Base-by-base conservation (phyloP, 2,797 vertebrate genomes). In the Paramormyrops hopkinsi region DNA sequence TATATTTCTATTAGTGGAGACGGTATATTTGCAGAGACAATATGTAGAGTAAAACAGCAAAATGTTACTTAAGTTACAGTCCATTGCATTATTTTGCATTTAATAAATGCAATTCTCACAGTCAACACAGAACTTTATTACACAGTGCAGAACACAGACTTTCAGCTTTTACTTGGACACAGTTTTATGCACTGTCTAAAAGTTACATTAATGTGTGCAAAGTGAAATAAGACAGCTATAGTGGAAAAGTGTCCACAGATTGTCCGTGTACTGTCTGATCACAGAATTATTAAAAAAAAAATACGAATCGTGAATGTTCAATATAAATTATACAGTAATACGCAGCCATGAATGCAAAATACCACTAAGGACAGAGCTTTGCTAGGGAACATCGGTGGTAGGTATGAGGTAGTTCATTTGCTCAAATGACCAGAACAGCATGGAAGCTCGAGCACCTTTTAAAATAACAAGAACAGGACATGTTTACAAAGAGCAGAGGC, bases 321-420 rank as follows among this genome's bases (percentile, higher is more conserved):
- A 22, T 7, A 86, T 86, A 91, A 91, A 2, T 90, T 82, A 91
- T 92, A 93, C 33, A 90, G 91, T 91, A 93, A 93, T 92, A 92
- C 84, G 90, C 22, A 79, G 90, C 90, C 86, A 89, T 86, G 46
- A 89, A 90, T 93, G 91, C 90, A 90, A 91, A 91, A 89, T 84
- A 89, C 44, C 46, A 89, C 89, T 88, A 90, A 86, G 76, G 29
- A 46, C 41, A 22, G 25, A 46, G 76, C 17, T 82, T n/a, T 82
- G 76, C 17, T 82, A 46, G n/a, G 17, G 88, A 6, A 46, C 82
- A n/a, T 73, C 89, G 90, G 56, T 56, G 84, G 29, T 90, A 46
- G 79, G 53, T 11, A 90, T 92, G 96, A 96, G 96, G 96, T 95
- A 94, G 95, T 95, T 95, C 95, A 94, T 94, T 93, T 93, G 6